Percentiles rank a stretch among this genome's conserved stretches.
These are phyloP conservation scores for Oscheius sp. DNA, from an alignment of 2,888 invertebrate genomes.

Conservation along the genomic window DNA sequence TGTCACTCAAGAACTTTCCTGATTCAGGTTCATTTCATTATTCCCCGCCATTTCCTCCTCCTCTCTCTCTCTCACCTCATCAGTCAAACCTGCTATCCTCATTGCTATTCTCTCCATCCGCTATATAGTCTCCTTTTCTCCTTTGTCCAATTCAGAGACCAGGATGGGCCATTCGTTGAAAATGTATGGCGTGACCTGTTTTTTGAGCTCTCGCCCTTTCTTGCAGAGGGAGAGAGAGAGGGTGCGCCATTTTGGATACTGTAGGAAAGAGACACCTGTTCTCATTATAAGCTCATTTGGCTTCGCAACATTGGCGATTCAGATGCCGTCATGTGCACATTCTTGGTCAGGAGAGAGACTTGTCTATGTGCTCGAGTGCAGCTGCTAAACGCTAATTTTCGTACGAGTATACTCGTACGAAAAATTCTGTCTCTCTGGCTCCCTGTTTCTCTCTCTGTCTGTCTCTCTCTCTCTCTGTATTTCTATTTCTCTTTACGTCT, in stretches of 20 bases:
- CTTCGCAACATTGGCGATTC: no score
- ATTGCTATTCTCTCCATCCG: neutral
- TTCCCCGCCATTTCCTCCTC: neutral
- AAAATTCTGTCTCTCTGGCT: neutral
- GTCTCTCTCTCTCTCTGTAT: no score
- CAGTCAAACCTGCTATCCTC: neutral
- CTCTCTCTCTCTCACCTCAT: slow-evolving; percentile 1
- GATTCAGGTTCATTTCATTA: no score
- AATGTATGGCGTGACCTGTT: neutral
- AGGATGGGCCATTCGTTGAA: no score
- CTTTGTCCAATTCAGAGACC: neutral
- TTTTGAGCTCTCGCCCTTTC: neutral
- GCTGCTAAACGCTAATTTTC: no score
- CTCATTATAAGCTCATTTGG: no score
- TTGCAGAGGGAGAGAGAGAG: neutral
- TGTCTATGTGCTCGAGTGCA: no score
- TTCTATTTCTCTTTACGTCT: neutral
- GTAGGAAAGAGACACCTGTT: neutral
- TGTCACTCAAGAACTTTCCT: no score
- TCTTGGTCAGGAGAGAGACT: no score
- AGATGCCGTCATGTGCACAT: no score
- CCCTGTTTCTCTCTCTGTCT: no score
- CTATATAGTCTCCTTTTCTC: neutral
- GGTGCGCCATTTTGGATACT: neutral
- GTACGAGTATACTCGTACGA: no score